Base-by-base conservation (phyloP, 2,797 vertebrate species). In the Geotrypetes seraphini region DNA sequence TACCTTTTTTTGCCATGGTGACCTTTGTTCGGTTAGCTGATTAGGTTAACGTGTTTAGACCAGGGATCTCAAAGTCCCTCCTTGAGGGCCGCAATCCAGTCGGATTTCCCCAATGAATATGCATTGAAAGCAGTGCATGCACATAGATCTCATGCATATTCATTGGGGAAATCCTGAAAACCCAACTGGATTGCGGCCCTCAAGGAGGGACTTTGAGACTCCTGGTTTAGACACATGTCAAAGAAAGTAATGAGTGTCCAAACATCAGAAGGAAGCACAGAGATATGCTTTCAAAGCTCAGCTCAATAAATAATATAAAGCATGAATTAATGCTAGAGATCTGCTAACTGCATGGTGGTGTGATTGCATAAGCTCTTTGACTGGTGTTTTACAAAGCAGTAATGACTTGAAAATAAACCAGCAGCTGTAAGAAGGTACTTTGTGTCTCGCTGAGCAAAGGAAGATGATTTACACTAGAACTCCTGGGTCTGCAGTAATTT, bases 321-420 rank as follows among this genome's bases (percentile, higher is more conserved):
- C 74, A 75, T 75, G 62, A 74, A 75, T 71, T 77, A 73, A 66
- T 53, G 62, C 69, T 75, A 78, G 70, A 68, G 63, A 75, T 69
- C 71, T 53, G 63, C 71, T 73, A 75, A 79, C 52, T 38, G 63
- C 65, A 47, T 39, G 55, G 60, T 55, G 62, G 57, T 49, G 39
- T 66, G 69, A 73, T 69, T 57, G 70, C 68, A 61, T 54, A 63
- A 75, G 73, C 73, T 73, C 53, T 78, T 66, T 80, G 75, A 76
- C 78, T 81, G 70, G 73, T 60, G 63, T 56, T 71, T 55, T 64
- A 21, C 44, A 69, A 71, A 35, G 75, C 72, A 45, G 66, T 86
- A 88, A 90, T 84, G 84, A 80, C 78, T 78, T 69, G 56, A 70
- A 83, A 86, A 86, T 83, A 76, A 86, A 79, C 60, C 67, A 53